Conservation (phyloP, 2,113 vertebrate species). For the Atractosteus spatula region DNA sequence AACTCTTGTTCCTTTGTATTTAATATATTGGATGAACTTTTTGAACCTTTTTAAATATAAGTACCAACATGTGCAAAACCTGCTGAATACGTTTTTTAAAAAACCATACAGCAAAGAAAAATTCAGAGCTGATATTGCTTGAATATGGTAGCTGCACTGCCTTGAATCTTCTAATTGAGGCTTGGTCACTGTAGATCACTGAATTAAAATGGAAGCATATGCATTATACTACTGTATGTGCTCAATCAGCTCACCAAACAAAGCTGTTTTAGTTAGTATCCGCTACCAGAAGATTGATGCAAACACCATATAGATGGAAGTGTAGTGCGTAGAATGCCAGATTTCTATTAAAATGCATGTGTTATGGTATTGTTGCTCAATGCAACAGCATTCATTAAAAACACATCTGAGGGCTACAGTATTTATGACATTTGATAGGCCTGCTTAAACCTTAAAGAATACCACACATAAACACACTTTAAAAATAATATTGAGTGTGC, state of each 20-base stretch:
- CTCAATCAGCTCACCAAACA: constrained; percentile 21
- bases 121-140: background rate
- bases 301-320: constrained; percentile 50
- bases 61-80: too few species aligned
- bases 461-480: constrained; percentile 17
- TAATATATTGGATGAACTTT: too few species aligned
- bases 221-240: constrained; percentile 43
- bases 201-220: constrained; percentile 17
- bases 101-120: background rate
- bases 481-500: constrained; percentile 5
- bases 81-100: too few species aligned
- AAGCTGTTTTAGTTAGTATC: constrained; percentile 25
- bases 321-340: constrained; percentile 64
- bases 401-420: constrained; percentile 62
- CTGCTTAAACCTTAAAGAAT: constrained; percentile 24
- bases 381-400: constrained; percentile 32
- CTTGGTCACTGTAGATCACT: constrained; percentile 12
- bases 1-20: background rate
- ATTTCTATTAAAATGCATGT: constrained; percentile 55
- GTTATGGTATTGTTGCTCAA: constrained; percentile 55
- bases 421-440: constrained; percentile 66
- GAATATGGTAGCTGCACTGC: constrained; percentile 7
- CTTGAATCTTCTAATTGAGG: constrained; percentile 18
- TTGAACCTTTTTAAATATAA: too few species aligned
- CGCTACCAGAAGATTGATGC: constrained; percentile 47